These are phyloP conservation scores for Drosophila acutilabella DNA, from an alignment of 2,888 invertebrate genomes.

Conservation along the genomic window DNA sequence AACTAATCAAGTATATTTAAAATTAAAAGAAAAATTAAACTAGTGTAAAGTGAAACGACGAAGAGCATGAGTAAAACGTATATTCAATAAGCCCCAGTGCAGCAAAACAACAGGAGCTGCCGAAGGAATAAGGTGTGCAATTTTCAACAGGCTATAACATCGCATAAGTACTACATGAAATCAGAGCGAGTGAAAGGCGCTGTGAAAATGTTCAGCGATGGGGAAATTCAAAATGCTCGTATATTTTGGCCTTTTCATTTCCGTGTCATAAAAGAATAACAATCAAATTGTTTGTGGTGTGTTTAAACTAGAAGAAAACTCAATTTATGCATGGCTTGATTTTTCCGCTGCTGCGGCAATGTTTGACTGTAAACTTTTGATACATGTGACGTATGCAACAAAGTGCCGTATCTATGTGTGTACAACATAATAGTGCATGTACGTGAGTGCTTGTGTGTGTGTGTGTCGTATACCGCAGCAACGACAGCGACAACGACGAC, in stretches of 20 bases:
- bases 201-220: conserved; percentile 1
- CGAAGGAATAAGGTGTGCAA: conserved; percentile 49
- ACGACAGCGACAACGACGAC: conserved; percentile 42
- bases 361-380: conserved; percentile 57
- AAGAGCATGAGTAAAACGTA: neutral
- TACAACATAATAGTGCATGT: conserved; percentile 5
- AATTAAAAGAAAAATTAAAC: conserved; percentile 27
- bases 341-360: conserved; percentile 48
- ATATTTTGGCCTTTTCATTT: conserved; percentile 7
- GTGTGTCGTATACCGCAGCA: conserved; percentile 43
- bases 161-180: conserved; percentile 10
- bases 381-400: conserved; percentile 76
- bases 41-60: conserved; percentile 35
- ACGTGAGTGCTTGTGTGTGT: conserved; percentile 24
- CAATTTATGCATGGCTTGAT: conserved; percentile 71
- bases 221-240: neutral
- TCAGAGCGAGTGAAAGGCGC: conserved; percentile 43
- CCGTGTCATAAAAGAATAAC: conserved; percentile 16
- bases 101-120: conserved; percentile 41
- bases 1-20: conserved; percentile 39
- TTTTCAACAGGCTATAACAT: conserved; percentile 48
- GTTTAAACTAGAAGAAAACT: conserved; percentile 48
- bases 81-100: conserved; percentile 22
- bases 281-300: conserved; percentile 23
- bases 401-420: conserved; percentile 61